A percentile compares a stretch with the other conserved stretches of the same genome.
These are phyloP conservation scores for Trachurus trachurus DNA, from an alignment of 2,797 vertebrate species.

Conservation along the genomic window DNA sequence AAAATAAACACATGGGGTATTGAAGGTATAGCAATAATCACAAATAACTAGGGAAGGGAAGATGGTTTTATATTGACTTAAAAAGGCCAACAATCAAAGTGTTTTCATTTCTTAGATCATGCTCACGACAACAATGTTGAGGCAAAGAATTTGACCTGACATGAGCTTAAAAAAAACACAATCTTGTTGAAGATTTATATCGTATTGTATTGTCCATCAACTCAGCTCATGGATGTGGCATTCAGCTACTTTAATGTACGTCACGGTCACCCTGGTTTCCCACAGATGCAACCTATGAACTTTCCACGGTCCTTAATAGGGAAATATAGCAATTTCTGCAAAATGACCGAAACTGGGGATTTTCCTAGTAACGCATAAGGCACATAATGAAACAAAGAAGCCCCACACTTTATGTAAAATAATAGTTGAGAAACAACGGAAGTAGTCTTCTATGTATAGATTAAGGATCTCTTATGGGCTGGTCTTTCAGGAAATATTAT, in stretches of 20 bases:
- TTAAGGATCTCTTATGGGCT: not conserved
- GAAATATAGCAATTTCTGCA: not conserved
- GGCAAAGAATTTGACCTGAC: not conserved
- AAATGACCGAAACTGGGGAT: accelerated
- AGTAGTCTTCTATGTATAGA: not conserved
- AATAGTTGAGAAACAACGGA: conserved; percentile 17
- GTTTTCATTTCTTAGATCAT: not conserved
- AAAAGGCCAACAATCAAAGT: too few species aligned
- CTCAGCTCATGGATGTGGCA: too few species aligned
- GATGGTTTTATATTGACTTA: not conserved
- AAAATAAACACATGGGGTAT: not conserved
- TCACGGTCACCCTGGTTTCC: not conserved
- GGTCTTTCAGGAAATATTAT: not conserved
- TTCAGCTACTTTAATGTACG: not conserved
- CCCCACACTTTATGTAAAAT: not conserved
- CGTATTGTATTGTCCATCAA: not conserved
- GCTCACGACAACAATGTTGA: not conserved
- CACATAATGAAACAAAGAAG: not conserved
- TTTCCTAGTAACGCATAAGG: not conserved
- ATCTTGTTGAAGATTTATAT: not conserved
- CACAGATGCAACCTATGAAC: too few species aligned
- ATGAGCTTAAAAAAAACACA: not conserved
- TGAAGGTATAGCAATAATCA: not conserved
- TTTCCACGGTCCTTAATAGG: not conserved
- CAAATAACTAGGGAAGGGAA: not conserved